phyloP scores from a whole-genome alignment of 30 jellyfish, hydroid and myxozoan genomes.

The Sanderia malayensis region DNA sequence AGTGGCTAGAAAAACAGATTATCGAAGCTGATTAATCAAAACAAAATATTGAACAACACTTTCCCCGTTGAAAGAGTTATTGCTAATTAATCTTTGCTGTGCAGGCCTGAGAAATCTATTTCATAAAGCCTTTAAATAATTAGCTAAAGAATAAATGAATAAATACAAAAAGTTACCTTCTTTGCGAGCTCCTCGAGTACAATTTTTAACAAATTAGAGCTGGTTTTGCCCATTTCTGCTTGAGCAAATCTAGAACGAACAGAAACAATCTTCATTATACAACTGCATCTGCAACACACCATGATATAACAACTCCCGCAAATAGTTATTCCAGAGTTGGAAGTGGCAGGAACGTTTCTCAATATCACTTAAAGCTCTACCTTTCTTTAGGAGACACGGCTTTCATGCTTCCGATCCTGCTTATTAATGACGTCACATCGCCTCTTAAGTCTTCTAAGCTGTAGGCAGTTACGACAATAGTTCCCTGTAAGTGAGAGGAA shows the following conservation, averaged over 20 bases:
- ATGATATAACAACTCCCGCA: too few species aligned
- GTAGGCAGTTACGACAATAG: constrained; percentile 55
- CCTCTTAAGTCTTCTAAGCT: constrained; percentile 85
- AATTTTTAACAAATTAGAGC: constrained; percentile 83
- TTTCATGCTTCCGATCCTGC: constrained; percentile 60
- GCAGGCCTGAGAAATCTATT: too few species aligned
- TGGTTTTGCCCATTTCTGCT: constrained; percentile 92
- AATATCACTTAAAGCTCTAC: too few species aligned
- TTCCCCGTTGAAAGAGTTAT: too few species aligned
- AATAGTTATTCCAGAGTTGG: too few species aligned
- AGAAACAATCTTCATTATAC: too few species aligned
- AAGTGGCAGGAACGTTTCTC: too few species aligned
- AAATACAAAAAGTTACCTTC: constrained; percentile 10
- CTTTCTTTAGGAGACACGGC: constrained; percentile 79
- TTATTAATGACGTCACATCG: constrained; percentile 80
- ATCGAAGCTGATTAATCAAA: too few species aligned
- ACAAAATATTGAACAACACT: too few species aligned
- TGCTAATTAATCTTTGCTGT: too few species aligned
- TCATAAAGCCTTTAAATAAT: not conserved
- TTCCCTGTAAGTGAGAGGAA: constrained; percentile 68
- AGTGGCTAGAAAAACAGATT: too few species aligned
- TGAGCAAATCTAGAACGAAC: constrained; percentile 71
- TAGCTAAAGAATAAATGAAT: not conserved
- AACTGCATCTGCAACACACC: too few species aligned
- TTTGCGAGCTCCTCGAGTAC: constrained; percentile 67